These are phyloP conservation scores for Myotis planiceps DNA, from an alignment of 2,797 vertebrate species.

Conservation along the genomic window DNA sequence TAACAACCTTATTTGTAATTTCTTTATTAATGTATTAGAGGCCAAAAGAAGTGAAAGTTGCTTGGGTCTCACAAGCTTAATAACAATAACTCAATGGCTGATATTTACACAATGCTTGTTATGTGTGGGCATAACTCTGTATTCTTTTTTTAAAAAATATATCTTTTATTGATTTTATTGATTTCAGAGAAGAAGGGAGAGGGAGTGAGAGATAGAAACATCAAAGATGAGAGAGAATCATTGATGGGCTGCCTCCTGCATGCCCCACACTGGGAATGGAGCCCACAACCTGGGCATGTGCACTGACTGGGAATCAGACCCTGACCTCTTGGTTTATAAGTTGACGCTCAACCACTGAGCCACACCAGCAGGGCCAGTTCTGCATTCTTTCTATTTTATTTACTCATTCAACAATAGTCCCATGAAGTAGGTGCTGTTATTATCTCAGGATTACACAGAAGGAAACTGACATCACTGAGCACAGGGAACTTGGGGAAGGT, in stretches of 20 bases:
- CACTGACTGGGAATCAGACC: no score
- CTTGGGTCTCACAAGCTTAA: not conserved
- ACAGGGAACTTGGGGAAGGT: not conserved
- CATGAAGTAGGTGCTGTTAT: not conserved
- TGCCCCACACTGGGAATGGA: no score
- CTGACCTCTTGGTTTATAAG: no score
- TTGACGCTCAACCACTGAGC: no score
- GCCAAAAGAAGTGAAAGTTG: not conserved
- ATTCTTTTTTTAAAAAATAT: not conserved
- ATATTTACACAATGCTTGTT: not conserved
- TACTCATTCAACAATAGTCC: not conserved
- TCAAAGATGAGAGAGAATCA: no score
- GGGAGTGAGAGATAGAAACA: no score
- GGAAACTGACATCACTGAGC: not conserved
- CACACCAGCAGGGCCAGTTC: not conserved
- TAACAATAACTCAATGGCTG: not conserved
- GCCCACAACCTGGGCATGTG: no score
- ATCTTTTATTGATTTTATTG: no score
- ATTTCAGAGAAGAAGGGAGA: no score
- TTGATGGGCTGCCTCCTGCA: no score
- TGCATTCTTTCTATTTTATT: not conserved
- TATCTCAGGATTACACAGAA: not conserved
- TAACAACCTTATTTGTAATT: not conserved
- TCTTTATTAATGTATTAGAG: constrained; percentile 2
- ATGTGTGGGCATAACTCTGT: not conserved